phyloP scores from a whole-genome alignment of 2,888 invertebrate genomes.

The Tanytarsus gracilentus region DNA sequence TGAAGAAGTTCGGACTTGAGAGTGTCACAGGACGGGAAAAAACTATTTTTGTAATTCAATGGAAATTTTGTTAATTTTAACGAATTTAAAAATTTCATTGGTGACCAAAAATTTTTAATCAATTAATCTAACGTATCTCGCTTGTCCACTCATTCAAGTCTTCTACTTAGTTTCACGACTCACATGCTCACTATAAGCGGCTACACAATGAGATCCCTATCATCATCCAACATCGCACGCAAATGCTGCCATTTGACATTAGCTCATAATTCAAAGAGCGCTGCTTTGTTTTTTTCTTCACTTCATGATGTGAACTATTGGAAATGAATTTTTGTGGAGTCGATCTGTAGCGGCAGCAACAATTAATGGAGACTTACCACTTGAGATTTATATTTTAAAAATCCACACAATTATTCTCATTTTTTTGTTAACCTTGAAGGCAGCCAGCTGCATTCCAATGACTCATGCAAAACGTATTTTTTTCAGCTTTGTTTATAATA shows the following conservation, averaged over 20 bases:
- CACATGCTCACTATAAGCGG: no score
- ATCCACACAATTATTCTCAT: conserved; percentile 4
- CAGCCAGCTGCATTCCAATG: conserved; percentile 27
- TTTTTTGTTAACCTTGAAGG: conserved; percentile 20
- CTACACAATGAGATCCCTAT: no score
- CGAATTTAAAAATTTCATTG: no score
- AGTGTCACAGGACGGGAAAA: no score
- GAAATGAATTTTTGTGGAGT: neutral
- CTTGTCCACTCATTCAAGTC: no score
- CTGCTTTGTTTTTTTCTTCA: neutral
- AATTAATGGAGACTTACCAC: conserved; percentile 24
- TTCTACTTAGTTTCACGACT: neutral
- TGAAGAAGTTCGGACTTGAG: no score
- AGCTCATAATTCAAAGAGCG: no score
- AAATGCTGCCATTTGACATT: neutral
- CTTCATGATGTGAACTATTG: neutral
- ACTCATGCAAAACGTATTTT: conserved; percentile 17
- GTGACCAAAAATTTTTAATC: no score
- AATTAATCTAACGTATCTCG: no score
- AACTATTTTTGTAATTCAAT: no score
- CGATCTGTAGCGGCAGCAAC: neutral
- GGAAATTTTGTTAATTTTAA: no score
- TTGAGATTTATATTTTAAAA: conserved; percentile 16
- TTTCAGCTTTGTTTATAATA: neutral
- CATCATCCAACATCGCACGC: neutral